phyloP scores from a whole-genome alignment of 2,888 invertebrate species.

The Serrognathus titanus region DNA sequence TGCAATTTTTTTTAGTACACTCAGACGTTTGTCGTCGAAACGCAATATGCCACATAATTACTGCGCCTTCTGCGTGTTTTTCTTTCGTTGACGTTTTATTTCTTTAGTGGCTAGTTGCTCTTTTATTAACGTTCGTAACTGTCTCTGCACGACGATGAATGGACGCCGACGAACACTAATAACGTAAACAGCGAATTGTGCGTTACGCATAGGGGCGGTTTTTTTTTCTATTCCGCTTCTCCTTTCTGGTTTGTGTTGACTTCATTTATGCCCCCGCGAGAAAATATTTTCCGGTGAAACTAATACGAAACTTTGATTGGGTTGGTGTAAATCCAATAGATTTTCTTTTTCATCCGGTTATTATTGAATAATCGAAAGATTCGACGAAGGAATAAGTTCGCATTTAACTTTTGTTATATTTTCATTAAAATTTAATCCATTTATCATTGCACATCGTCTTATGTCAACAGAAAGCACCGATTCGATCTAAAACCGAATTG shows the following conservation, averaged over 20 bases:
- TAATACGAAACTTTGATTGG: too few relatives aligned
- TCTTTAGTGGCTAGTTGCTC: constrained; percentile 41
- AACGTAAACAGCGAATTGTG: constrained; percentile 41
- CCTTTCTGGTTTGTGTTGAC: background rate
- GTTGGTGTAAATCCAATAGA: too few relatives aligned
- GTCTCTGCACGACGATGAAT: constrained; percentile 40
- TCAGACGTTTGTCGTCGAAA: constrained; percentile 10
- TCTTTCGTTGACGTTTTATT: constrained; percentile 38
- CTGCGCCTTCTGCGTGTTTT: constrained; percentile 30
- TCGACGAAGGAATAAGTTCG: constrained; percentile 11
- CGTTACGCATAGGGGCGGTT: background rate
- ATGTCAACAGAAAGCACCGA: constrained; percentile 19
- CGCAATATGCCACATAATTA: constrained; percentile 38
- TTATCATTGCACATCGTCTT: constrained; percentile 32
- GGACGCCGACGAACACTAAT: constrained; percentile 35
- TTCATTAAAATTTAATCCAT: constrained; percentile 40
- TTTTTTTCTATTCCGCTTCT: background rate
- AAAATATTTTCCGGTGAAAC: too few relatives aligned
- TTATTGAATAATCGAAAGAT: background rate
- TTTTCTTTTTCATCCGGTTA: background rate
- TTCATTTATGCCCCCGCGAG: background rate
- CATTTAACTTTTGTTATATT: constrained; percentile 36
- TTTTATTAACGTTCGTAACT: constrained; percentile 45
- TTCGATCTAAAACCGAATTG: constrained; percentile 15
- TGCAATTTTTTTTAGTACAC: constrained; percentile 3